phyloP scores from a whole-genome alignment of 2,113 vertebrate genomes.

The Neolamprologus tretocephalus region DNA sequence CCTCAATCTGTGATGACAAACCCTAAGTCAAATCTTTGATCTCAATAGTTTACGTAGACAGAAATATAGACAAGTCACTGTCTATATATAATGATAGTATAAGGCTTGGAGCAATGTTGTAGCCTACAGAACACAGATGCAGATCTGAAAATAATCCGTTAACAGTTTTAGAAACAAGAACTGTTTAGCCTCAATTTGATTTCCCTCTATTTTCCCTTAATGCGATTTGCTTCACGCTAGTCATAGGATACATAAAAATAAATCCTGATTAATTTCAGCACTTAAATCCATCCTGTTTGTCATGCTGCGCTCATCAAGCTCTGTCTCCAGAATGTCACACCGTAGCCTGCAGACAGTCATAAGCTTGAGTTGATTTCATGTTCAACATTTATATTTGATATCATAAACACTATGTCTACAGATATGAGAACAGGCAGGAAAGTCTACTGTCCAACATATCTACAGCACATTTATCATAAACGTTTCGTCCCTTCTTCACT shows the following conservation, averaged over 20 bases:
- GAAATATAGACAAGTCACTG: neutral
- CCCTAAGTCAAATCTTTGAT: neutral
- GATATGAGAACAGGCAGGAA: neutral
- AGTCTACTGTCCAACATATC: neutral
- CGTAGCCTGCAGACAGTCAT: neutral
- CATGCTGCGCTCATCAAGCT: conserved; percentile 32
- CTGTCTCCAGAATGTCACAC: conserved; percentile 31
- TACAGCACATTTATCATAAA: neutral
- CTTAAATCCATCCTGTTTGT: conserved; percentile 54
- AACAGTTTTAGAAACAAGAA: conserved; percentile 33
- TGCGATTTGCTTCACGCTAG: conserved; percentile 50
- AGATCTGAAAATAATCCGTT: conserved; percentile 33
- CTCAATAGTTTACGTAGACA: neutral
- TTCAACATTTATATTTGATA: neutral
- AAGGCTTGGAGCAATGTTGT: neutral
- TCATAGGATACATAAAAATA: conserved; percentile 44
- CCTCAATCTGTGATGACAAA: neutral
- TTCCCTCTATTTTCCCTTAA: conserved; percentile 44
- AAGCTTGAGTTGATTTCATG: neutral
- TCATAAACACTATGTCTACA: neutral
- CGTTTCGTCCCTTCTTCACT: neutral
- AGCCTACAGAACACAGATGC: neutral
- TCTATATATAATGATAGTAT: neutral
- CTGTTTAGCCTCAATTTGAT: conserved; percentile 42
- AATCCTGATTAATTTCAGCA: conserved; percentile 59